phyloP scores from a whole-genome alignment of 1,140 invertebrate species.

The Schmidtea mediterranea region DNA sequence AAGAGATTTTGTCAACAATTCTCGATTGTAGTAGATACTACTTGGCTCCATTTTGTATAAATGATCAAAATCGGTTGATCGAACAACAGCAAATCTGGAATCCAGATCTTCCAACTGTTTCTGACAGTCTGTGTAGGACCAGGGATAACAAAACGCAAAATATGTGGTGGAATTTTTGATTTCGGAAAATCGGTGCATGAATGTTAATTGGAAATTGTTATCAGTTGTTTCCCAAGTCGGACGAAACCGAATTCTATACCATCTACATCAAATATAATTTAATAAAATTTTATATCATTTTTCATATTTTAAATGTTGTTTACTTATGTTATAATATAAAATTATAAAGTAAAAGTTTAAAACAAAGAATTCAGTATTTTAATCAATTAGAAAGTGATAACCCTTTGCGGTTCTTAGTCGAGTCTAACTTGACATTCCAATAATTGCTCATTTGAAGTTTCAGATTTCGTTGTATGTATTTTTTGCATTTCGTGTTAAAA shows the following conservation, averaged over 20 bases:
- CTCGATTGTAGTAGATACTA: slow-evolving; percentile 56
- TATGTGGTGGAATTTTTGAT: slow-evolving; percentile 44
- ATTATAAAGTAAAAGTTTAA: too few species aligned
- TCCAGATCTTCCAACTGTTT: slow-evolving; percentile 39
- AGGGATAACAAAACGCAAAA: slow-evolving; percentile 72
- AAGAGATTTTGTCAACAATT: slow-evolving; percentile 41
- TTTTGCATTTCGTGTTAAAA: too few species aligned
- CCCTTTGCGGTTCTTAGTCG: too few species aligned
- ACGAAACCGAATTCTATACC: not conserved
- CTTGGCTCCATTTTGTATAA: slow-evolving; percentile 20
- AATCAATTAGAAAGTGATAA: too few species aligned
- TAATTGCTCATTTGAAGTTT: too few species aligned
- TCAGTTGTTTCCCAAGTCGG: slow-evolving; percentile 18
- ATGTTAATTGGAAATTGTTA: slow-evolving; percentile 44
- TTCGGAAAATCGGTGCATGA: slow-evolving; percentile 45
- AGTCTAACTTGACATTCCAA: too few species aligned
- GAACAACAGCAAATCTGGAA: slow-evolving; percentile 29
- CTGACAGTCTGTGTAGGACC: slow-evolving; percentile 51
- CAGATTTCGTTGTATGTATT: too few species aligned
- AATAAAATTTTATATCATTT: too few species aligned
- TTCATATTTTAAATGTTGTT: too few species aligned
- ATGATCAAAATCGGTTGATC: slow-evolving; percentile 12
- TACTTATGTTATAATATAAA: too few species aligned
- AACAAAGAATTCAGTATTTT: too few species aligned
- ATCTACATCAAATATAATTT: too few species aligned